Evolutionary conservation across 2,113 vertebrate genomes (phyloP).

Genomic region (Micronycteris hirsuta): DNA sequence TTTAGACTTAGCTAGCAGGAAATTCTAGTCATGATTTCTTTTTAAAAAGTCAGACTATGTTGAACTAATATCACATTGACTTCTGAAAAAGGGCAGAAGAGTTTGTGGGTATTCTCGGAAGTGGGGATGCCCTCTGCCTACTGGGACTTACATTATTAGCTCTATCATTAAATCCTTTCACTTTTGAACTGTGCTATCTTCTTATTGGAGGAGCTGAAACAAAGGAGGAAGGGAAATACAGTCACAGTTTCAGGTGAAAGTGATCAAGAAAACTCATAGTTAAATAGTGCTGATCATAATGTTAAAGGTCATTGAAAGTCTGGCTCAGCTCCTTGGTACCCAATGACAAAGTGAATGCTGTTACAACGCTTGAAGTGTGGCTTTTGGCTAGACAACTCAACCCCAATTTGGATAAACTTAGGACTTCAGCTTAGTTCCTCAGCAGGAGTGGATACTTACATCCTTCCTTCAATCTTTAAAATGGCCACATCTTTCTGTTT

Average conservation of each 20-base stretch:
- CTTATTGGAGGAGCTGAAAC: constrained; percentile 19
- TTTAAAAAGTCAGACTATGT: not conserved
- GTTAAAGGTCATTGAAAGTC: not conserved
- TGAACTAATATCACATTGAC: not conserved
- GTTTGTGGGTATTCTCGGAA: not conserved
- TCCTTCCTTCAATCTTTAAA: not conserved
- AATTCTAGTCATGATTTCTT: not conserved
- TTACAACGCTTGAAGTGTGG: not conserved
- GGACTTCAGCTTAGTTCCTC: not conserved
- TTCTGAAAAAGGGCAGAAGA: not conserved
- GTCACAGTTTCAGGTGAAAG: not conserved
- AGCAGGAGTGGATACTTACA: not conserved
- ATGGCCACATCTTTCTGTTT: not conserved
- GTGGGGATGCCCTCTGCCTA: not conserved
- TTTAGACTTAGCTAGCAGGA: not conserved
- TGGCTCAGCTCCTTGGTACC: not conserved
- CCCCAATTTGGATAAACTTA: not conserved
- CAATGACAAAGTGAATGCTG: not conserved
- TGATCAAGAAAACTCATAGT: not conserved
- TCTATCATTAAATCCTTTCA: not conserved
- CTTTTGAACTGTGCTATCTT: constrained; percentile 33
- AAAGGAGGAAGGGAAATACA: not conserved
- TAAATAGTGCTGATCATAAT: not conserved
- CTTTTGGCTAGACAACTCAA: not conserved
- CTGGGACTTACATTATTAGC: not conserved